Evolutionary conservation across 2,888 invertebrate species (phyloP).

Genomic region (Phaedon cochleariae): DNA sequence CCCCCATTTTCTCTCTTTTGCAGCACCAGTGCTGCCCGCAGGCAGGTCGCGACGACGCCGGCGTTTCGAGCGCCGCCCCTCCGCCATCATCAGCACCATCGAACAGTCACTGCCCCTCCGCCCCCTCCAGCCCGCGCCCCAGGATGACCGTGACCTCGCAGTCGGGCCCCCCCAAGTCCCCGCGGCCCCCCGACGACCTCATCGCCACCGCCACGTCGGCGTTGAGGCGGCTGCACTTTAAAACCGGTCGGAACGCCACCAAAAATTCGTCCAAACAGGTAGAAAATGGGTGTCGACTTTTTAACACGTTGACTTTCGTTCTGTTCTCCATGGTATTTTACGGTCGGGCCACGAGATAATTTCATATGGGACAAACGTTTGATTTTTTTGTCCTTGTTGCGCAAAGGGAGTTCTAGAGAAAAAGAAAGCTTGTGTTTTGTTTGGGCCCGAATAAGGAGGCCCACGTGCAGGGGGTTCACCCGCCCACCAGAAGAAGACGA

Average conservation of each 20-base stretch:
- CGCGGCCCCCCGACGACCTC: constrained; percentile 60
- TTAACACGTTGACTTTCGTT: too few relatives aligned
- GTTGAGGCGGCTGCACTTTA: constrained; percentile 73
- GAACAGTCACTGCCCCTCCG: constrained; percentile 52
- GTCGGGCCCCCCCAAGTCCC: constrained; percentile 60
- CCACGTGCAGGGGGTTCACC: too few relatives aligned
- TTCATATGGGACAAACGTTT: too few relatives aligned
- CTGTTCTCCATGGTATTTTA: too few relatives aligned
- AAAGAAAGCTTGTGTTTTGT: too few relatives aligned
- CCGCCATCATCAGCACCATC: constrained; percentile 35
- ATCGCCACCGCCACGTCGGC: constrained; percentile 67
- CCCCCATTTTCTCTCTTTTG: constrained; percentile 20
- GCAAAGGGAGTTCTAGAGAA: too few relatives aligned
- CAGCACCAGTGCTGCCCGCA: constrained; percentile 32
- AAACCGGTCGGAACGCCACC: constrained; percentile 66
- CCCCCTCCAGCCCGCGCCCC: constrained; percentile 59
- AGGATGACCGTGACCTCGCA: constrained; percentile 64
- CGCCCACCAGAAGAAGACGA: too few relatives aligned
- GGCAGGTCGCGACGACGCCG: constrained; percentile 26
- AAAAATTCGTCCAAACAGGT: constrained; percentile 53
- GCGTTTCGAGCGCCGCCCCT: constrained; percentile 18
- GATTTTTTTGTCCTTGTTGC: too few relatives aligned
- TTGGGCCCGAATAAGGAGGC: too few relatives aligned
- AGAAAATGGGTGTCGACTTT: too few relatives aligned
- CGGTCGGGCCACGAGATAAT: too few relatives aligned